Evolutionary conservation across 2,888 invertebrate species (phyloP), one percentile per base, ranked within the genome.

Genomic region (Pardosa pseudoannulata): DNA sequence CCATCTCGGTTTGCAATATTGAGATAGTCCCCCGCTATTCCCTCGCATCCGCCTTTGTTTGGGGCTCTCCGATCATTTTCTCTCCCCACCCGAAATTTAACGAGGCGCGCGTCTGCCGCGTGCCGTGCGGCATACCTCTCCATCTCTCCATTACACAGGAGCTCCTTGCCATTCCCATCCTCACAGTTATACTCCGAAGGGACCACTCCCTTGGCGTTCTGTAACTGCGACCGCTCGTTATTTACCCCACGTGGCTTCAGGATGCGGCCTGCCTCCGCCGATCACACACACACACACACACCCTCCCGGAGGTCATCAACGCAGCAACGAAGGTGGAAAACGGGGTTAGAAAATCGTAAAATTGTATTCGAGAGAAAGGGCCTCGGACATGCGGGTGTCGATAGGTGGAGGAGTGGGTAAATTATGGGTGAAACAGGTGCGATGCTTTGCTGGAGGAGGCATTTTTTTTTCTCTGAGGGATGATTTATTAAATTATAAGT

Each of bases 101-200:
- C 83, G 70, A 85, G 83, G 85, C 85, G 85, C 85, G 79, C 85
- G 85, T 70, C 85, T 71, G 85, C 79, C 85, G 36, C 85, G 85
- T 86, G 85, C 85, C 85, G 78, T 41, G 70, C 56, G 23, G 72
- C 85, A 65, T 70, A 70, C 64, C 50, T 75, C 32, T 28, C 67
- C 85, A 68, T 79, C 68, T 50, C 68, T 36, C 50, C 64, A 19
- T 23, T 62, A 50, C 68, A 76, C 75, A 41, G 75, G 75, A 65
- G 75, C 75, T 29, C 29, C 19, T 65, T 32, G 65, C 36, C 19
- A 11, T 41, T 72, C n/a, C 71, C 65, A 64, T 31, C 70, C 36
- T 72, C 39, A 72, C 79, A 71, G 71, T 72, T 79, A 72, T 72
- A 39, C 46, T 3, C 23, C 13, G 1, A 3, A n/a, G 56, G 68